These are phyloP conservation scores for Cheilosia variabilis DNA, from an alignment of 2,888 invertebrate species.

Conservation along the genomic window DNA sequence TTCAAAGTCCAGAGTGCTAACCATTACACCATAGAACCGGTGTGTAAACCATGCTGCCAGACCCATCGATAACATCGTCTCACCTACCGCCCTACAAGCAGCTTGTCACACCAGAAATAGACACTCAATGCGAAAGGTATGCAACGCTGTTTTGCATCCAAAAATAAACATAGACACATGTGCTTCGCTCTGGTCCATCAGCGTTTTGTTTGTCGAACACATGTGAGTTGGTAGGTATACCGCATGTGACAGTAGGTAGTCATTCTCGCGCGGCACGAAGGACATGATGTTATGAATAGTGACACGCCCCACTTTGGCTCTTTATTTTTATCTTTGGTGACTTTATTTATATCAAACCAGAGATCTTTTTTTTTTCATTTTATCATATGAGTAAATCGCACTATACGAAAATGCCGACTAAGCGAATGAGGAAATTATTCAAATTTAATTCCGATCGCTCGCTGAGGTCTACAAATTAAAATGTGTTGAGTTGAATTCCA, in stretches of 20 bases:
- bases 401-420: slow-evolving; percentile 5
- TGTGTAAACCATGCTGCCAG: background rate
- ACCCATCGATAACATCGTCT: background rate
- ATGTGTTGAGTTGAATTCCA: background rate
- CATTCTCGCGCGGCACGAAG: background rate
- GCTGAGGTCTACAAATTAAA: slow-evolving; percentile 1
- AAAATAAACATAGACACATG: slow-evolving; percentile 37
- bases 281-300: background rate
- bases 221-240: background rate
- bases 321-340: too few species aligned
- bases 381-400: background rate
- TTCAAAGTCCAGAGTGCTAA: slow-evolving; percentile 84
- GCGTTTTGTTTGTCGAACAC: background rate
- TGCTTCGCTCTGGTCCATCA: background rate
- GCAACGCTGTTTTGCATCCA: slow-evolving; percentile 2
- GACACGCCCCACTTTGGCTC: background rate
- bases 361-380: background rate
- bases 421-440: slow-evolving; percentile 17
- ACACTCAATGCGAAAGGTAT: background rate
- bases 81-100: background rate
- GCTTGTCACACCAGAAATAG: slow-evolving; percentile 2
- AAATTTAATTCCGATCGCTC: slow-evolving; percentile 6
- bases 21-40: slow-evolving; percentile 82
- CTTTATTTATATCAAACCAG: background rate
- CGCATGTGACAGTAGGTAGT: slow-evolving; percentile 6